phyloP scores from a whole-genome alignment of 2,888 invertebrate genomes.

The Osedax fenrisi region DNA sequence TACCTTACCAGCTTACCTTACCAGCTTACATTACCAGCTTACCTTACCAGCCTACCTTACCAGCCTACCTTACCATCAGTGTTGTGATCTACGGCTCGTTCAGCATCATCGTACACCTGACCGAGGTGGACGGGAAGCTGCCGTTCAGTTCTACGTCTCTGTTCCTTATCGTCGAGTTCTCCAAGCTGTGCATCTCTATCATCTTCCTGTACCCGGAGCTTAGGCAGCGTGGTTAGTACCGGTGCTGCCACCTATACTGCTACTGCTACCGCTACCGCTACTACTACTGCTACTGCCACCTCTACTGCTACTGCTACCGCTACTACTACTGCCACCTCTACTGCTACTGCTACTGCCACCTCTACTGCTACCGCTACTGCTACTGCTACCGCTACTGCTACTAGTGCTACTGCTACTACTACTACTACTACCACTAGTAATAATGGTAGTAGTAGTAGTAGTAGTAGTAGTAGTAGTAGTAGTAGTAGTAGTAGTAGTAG shows the following conservation, averaged over 20 bases:
- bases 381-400: neutral
- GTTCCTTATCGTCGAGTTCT: conserved; percentile 43
- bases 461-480: too few relatives aligned
- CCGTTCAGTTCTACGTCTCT: conserved; percentile 46
- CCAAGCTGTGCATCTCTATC: conserved; percentile 40
- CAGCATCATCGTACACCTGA: conserved; percentile 45
- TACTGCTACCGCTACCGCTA: neutral
- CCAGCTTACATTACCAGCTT: too few relatives aligned
- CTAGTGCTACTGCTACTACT: neutral
- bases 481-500: too few relatives aligned
- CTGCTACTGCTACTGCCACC: too few relatives aligned
- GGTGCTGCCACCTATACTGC: conserved; percentile 18
- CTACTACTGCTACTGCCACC: too few relatives aligned
- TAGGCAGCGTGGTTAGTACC: conserved; percentile 30
- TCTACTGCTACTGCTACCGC: too few relatives aligned
- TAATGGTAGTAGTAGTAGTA: too few relatives aligned
- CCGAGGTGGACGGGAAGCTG: conserved; percentile 43
- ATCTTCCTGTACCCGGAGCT: conserved; percentile 36
- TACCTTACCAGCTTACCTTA: too few relatives aligned
- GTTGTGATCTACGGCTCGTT: conserved; percentile 46
- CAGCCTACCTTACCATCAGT: conserved; percentile 34
- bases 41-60: neutral
- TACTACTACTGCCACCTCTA: too few relatives aligned
- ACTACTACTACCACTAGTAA: too few relatives aligned
- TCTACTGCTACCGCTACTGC: too few relatives aligned